A percentile compares a stretch with the other conserved stretches of the same genome.
Conservation (phyloP, 2,113 vertebrate species). For the Ibidorhyncha struthersii region DNA sequence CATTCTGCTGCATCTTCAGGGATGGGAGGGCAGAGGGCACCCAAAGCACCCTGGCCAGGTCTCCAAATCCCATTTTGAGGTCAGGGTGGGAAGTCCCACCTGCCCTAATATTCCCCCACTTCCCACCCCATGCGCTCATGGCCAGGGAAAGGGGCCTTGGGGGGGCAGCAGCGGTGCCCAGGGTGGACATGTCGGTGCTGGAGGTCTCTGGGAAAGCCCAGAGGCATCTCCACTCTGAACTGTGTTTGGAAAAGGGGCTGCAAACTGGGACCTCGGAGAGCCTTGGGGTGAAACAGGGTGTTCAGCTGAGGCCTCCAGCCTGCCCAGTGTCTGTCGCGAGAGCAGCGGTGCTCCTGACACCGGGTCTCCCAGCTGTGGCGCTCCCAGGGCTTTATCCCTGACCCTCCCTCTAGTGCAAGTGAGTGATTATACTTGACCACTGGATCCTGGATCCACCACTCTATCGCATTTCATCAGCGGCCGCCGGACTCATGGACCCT, state of each 20-base stretch:
- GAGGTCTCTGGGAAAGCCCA: not conserved
- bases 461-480: not conserved
- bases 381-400: not conserved
- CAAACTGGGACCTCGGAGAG: not conserved
- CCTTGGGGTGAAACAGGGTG: not conserved
- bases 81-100: not conserved
- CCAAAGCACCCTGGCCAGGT: not conserved
- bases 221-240: not conserved
- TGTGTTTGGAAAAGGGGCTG: not conserved
- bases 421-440: not conserved
- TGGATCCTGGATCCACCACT: not conserved
- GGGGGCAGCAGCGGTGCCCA: not conserved
- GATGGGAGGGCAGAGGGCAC: not conserved
- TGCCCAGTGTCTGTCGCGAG: fast-evolving
- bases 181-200: fast-evolving
- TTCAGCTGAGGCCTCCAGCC: not conserved
- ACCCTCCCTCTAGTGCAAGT: not conserved
- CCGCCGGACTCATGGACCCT: not conserved
- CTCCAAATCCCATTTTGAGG: not conserved
- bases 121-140: not conserved
- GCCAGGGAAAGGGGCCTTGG: not conserved
- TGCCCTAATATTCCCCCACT: not conserved
- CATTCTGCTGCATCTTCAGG: fast-evolving
- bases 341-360: not conserved
- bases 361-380: fast-evolving